Evolutionary conservation across 2,113 vertebrate species (phyloP).

Genomic region (Carassius carassius): DNA sequence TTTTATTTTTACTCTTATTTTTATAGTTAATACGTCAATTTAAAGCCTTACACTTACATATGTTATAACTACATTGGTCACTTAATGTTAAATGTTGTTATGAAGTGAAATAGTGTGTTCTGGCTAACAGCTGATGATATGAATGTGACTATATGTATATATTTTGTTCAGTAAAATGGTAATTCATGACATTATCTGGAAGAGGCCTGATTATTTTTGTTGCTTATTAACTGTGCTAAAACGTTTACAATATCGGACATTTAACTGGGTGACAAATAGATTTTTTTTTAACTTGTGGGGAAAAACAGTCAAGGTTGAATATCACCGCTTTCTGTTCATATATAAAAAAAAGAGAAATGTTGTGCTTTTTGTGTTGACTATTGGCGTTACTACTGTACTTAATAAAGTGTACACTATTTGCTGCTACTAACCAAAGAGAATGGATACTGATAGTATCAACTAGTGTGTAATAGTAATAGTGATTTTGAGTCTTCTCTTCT

Average conservation of each 20-base stretch:
- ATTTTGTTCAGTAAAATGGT: not conserved
- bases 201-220: not conserved
- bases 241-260: not conserved
- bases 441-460: not conserved
- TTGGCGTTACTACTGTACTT: not conserved
- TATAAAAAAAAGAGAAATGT: too few relatives aligned
- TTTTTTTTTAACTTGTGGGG: not conserved
- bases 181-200: not conserved
- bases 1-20: not conserved
- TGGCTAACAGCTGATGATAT: constrained; percentile 13
- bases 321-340: not conserved
- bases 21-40: not conserved
- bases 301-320: not conserved
- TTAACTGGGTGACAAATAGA: not conserved
- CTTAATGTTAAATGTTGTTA: not conserved
- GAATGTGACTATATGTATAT: not conserved
- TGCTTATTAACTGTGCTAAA: not conserved
- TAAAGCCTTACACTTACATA: not conserved
- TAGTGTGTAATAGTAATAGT: not conserved
- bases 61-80: not conserved
- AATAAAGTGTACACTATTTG: not conserved
- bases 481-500: constrained; percentile 10
- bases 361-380: not conserved
- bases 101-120: not conserved
- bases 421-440: not conserved